Evolutionary conservation across 2,888 invertebrate genomes (phyloP), one percentile per base, ranked within the genome.

Genomic region (Drosophila hamatofila): DNA sequence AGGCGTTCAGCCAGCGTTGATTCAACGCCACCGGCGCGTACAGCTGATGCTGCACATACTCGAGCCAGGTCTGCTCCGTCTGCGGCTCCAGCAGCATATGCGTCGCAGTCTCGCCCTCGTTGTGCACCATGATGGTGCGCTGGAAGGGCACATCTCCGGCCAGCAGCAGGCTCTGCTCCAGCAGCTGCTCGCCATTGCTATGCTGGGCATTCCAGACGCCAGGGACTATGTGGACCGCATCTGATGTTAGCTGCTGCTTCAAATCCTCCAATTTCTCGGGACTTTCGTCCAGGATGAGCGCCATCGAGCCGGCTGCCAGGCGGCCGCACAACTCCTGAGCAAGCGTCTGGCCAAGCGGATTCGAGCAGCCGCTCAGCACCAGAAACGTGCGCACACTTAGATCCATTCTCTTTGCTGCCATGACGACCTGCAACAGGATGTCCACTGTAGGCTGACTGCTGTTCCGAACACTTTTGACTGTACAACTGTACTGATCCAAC

Each of bases 341-440:
- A 58, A 98, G 94, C 60, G 96, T 94, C 87, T 95, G 94, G 11
- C 98, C 98, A 60, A 98, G 96, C 33, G 98, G 97, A 92, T 96
- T 92, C 59, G 97, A 97, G 1, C 97, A 96, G 16, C 98, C 98
- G 16, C 98, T 97, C 39, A 98, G 93, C 51, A 98, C 91, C 84
- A 95, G 94, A 84, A 95, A 94, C 12, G 94, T 94, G 54, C 94
- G 92, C 80, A 94, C 95, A 3, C 94, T 93, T 71, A 95, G 93
- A 91, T 95, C 94, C 91, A 95, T 89, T 87, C 77, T 91, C 72
- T 85, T 91, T 57, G 86, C 80, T 65, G 88, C 82, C 92, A 91
- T 54, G 51, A 49, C 42, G 33, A 42, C 56, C 41, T 56, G 30
- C 42, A 0, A 33, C 30, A 33, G 56, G 56, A 42, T 42, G 30